Conservation (phyloP, 2,888 invertebrate species). For the Sylvicola cinctus region DNA sequence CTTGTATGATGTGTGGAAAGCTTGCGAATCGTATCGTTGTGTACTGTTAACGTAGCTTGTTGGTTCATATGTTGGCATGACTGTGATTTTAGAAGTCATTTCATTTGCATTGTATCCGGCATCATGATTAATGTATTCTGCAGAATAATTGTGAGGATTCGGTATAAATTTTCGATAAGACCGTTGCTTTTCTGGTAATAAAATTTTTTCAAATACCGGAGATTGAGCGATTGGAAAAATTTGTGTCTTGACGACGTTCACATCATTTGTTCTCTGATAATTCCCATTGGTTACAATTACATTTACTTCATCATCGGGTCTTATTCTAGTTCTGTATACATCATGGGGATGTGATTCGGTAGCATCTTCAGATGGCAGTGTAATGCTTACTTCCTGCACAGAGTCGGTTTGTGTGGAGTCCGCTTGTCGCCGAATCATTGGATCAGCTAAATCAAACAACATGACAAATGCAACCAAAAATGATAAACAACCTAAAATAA, state of each 20-base stretch:
- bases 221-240: conserved; percentile 8
- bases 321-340: too few species aligned
- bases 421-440: conserved; percentile 6
- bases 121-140: too few species aligned
- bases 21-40: too few species aligned
- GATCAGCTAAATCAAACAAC: conserved; percentile 10
- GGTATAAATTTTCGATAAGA: too few species aligned
- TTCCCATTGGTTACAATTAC: conserved; percentile 6
- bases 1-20: too few species aligned
- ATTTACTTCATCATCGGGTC: neutral
- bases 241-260: conserved; percentile 9
- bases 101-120: too few species aligned
- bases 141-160: too few species aligned
- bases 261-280: conserved; percentile 8
- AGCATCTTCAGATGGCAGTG: neutral
- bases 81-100: too few species aligned
- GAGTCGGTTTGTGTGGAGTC: conserved; percentile 10
- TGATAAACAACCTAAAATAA: conserved; percentile 11
- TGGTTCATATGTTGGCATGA: too few species aligned
- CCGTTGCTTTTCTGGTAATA: conserved; percentile 8
- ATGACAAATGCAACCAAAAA: conserved; percentile 10
- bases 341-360: neutral
- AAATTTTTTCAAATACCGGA: conserved; percentile 9
- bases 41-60: too few species aligned
- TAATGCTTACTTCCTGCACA: too few species aligned